These are phyloP conservation scores for Epirrhoe alternata DNA, from an alignment of 2,888 invertebrate genomes.

Conservation along the genomic window DNA sequence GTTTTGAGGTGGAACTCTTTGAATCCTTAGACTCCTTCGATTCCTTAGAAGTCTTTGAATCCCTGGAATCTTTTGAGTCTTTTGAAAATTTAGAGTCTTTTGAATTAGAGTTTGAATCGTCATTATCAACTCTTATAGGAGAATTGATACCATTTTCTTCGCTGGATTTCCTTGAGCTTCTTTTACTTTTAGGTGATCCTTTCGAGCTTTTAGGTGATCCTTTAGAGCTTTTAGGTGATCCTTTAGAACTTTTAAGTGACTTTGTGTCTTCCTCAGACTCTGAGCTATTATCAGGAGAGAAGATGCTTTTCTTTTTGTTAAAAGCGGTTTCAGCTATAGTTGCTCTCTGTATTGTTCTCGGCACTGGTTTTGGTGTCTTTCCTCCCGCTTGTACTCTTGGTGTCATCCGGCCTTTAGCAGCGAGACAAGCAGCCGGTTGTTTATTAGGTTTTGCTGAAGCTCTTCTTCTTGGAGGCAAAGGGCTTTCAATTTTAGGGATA, in stretches of 20 bases:
- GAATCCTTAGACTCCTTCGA: conserved; percentile 54
- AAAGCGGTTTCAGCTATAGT: conserved; percentile 59
- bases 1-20: conserved; percentile 26
- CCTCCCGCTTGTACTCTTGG: conserved; percentile 66
- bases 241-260: conserved; percentile 50
- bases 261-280: conserved; percentile 76
- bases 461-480: conserved; percentile 78
- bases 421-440: conserved; percentile 83
- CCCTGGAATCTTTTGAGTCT: conserved; percentile 16
- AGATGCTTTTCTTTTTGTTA: conserved; percentile 91
- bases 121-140: conserved; percentile 61
- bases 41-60: conserved; percentile 31
- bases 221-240: conserved; percentile 51
- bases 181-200: conserved; percentile 64
- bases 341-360: conserved; percentile 73
- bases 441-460: conserved; percentile 84
- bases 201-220: conserved; percentile 56
- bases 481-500: conserved; percentile 69
- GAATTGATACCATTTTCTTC: conserved; percentile 66
- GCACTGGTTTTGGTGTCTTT: conserved; percentile 71
- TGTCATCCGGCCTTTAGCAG: conserved; percentile 75
- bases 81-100: conserved; percentile 39
- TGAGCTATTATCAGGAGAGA: conserved; percentile 90
- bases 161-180: conserved; percentile 70
- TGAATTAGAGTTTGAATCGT: conserved; percentile 62